phyloP scores from a whole-genome alignment of 2,797 vertebrate species.

The Eulemur coronatus region DNA sequence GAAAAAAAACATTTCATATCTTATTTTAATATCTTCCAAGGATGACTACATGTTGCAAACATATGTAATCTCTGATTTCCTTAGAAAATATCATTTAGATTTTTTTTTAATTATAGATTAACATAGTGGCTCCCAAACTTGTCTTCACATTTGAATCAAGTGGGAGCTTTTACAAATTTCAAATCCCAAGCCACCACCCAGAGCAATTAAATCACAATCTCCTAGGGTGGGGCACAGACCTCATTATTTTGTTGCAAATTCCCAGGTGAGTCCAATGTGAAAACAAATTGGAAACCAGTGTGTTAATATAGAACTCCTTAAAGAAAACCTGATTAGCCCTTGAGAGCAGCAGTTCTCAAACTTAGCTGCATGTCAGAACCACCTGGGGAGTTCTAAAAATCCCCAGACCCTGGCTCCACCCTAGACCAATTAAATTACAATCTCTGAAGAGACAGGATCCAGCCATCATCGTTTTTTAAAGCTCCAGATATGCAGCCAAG shows the following conservation, averaged over 20 bases:
- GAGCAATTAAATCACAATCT: background rate
- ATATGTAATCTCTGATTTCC: background rate
- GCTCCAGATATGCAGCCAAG: background rate
- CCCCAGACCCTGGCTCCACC: background rate
- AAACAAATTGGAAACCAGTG: background rate
- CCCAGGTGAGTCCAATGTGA: background rate
- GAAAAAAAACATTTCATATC: background rate
- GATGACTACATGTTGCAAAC: background rate
- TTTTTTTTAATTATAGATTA: slow-evolving; percentile 4
- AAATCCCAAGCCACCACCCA: background rate
- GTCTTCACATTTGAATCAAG: background rate
- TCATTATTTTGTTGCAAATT: background rate
- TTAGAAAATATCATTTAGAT: background rate
- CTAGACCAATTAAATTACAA: background rate
- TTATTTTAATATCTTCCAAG: background rate
- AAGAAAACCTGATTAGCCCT: slow-evolving; percentile 31
- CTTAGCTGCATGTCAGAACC: background rate
- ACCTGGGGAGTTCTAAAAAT: background rate
- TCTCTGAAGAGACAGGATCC: background rate
- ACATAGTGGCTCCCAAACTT: background rate
- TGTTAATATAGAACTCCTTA: background rate
- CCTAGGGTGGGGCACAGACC: background rate
- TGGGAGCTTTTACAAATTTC: background rate
- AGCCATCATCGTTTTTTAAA: background rate
- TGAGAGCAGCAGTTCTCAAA: background rate